Evolutionary conservation across 2,888 invertebrate genomes (phyloP).

Genomic region (Aethes cnicana): DNA sequence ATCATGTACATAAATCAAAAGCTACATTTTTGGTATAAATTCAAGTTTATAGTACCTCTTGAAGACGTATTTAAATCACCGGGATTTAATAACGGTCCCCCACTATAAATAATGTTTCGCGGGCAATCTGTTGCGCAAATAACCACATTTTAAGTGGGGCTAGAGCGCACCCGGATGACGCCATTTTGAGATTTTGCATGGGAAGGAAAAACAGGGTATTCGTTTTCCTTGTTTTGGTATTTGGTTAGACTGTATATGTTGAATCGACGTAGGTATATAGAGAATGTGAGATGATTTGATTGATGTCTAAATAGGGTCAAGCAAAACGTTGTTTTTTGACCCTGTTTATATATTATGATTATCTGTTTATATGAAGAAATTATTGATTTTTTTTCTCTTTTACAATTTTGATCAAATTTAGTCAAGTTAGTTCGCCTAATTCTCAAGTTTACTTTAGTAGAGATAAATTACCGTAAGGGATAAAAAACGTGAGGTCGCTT

Average conservation of each 20-base stretch:
- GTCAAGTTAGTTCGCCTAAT: background rate
- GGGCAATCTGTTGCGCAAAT: constrained; percentile 60
- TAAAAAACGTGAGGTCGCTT: too few relatives aligned
- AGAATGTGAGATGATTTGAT: too few relatives aligned
- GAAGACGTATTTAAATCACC: constrained; percentile 31
- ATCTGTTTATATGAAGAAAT: too few relatives aligned
- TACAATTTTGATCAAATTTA: too few relatives aligned
- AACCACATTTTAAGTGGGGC: constrained; percentile 59
- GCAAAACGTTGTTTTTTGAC: too few relatives aligned
- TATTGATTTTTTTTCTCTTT: too few relatives aligned
- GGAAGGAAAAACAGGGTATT: constrained; percentile 36
- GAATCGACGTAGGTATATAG: background rate
- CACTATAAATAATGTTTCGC: constrained; percentile 57
- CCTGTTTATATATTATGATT: too few relatives aligned
- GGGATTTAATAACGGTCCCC: constrained; percentile 50
- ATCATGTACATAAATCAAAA: constrained; percentile 7
- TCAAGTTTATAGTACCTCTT: constrained; percentile 5
- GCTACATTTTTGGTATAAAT: constrained; percentile 2
- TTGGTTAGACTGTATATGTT: background rate
- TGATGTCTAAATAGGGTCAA: too few relatives aligned
- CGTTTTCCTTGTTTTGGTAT: background rate
- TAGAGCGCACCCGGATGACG: constrained; percentile 58
- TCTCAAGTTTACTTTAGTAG: too few relatives aligned
- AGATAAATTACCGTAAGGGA: too few relatives aligned
- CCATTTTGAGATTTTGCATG: constrained; percentile 50